Conservation (phyloP, 2,113 vertebrate species). For the Semnornis frantzii region DNA sequence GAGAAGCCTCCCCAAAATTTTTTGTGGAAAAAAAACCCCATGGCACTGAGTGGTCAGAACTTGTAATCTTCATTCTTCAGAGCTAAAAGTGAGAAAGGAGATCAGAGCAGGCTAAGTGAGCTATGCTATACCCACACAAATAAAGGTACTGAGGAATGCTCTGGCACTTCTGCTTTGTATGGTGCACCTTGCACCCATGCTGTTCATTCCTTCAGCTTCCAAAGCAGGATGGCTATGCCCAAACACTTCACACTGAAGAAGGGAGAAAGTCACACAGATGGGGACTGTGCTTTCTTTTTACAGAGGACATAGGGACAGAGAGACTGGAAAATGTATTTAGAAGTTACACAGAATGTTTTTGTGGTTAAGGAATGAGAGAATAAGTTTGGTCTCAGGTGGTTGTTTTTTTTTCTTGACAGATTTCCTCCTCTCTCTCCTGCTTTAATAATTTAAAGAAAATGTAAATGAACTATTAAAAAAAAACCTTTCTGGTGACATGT, state of each 20-base stretch:
- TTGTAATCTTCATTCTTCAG: not conserved
- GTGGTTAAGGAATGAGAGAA: not conserved
- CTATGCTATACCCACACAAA: not conserved
- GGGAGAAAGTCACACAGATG: not conserved
- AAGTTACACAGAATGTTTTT: not conserved
- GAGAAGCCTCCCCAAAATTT: not conserved
- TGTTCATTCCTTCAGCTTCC: not conserved
- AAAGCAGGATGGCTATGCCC: not conserved
- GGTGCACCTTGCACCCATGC: not conserved
- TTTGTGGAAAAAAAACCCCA: not conserved
- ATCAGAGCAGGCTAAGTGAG: not conserved
- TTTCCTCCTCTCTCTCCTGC: not conserved
- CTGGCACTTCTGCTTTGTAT: not conserved
- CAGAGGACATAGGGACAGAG: not conserved
- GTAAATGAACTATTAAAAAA: not conserved
- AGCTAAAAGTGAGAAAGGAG: not conserved
- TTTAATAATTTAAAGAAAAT: not conserved
- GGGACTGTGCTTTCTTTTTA: not conserved
- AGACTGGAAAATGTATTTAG: not conserved
- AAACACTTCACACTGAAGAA: not conserved
- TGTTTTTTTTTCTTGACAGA: not conserved
- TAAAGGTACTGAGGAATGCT: not conserved
- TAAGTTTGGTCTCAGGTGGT: not conserved
- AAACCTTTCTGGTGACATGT: not conserved
- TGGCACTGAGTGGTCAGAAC: accelerated